phyloP scores from a whole-genome alignment of 2,797 vertebrate genomes.

The Melanotaenia nigrans region DNA sequence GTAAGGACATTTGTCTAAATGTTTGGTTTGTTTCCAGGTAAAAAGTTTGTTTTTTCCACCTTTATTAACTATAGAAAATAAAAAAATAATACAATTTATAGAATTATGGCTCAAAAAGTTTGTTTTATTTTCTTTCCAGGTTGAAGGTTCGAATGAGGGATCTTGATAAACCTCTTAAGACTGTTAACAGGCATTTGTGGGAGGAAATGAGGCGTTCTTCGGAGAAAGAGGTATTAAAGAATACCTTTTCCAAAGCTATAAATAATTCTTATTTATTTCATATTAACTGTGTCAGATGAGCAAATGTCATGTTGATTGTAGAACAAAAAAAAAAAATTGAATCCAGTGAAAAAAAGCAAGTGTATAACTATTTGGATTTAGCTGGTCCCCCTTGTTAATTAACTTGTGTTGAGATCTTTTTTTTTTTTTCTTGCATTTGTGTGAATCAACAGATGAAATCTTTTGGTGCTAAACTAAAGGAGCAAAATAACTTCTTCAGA shows the following conservation, averaged over 20 bases:
- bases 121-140: constrained; percentile 56
- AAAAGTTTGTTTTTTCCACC: neutral
- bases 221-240: constrained; percentile 74
- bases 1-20: neutral
- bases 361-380: neutral
- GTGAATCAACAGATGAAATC: constrained; percentile 68
- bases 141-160: constrained; percentile 74
- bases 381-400: neutral
- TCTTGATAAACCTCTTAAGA: constrained; percentile 74
- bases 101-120: neutral
- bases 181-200: constrained; percentile 74
- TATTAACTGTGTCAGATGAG: neutral
- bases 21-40: neutral
- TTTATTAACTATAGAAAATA: neutral
- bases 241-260: neutral
- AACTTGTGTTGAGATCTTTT: neutral
- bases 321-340: neutral
- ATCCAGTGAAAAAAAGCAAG: neutral
- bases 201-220: constrained; percentile 70
- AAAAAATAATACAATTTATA: neutral
- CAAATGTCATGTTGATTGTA: neutral
- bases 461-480: constrained; percentile 80
- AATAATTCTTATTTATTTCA: neutral
- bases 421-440: neutral
- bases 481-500: constrained; percentile 75